A percentile compares a stretch with the other conserved stretches of the same genome.
phyloP scores from a whole-genome alignment of 2,113 vertebrate species.

The Xyrauchen texanus region DNA sequence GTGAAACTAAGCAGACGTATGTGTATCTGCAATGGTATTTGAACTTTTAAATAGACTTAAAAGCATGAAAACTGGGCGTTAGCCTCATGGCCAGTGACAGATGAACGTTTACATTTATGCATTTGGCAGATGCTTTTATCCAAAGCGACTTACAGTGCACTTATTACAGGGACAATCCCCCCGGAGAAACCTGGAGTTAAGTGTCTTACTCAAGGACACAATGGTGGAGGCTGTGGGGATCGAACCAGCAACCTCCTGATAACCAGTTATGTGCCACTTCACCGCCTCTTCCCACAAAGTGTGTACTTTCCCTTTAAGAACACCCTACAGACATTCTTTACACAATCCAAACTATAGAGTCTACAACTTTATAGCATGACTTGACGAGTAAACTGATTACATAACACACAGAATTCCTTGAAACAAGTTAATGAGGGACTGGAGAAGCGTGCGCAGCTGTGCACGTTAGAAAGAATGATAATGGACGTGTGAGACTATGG shows the following conservation, averaged over 20 bases:
- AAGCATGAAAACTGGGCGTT: too few relatives aligned
- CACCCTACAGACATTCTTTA: neutral
- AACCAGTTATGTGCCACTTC: too few relatives aligned
- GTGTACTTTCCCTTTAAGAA: neutral
- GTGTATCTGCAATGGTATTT: neutral
- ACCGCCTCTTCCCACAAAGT: neutral
- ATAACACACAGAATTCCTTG: neutral
- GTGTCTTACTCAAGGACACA: too few relatives aligned
- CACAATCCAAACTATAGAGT: neutral
- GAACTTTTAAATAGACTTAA: too few relatives aligned
- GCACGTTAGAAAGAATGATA: conserved; percentile 70
- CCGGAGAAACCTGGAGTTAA: too few relatives aligned
- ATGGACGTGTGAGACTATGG: conserved; percentile 58
- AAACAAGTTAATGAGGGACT: conserved; percentile 62
- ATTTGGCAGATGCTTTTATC: too few relatives aligned
- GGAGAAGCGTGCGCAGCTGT: conserved; percentile 64
- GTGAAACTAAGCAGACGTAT: neutral
- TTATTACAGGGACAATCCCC: too few relatives aligned
- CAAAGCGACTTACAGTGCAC: too few relatives aligned
- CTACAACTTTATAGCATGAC: neutral
- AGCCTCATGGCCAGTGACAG: neutral
- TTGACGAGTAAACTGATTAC: conserved; percentile 21
- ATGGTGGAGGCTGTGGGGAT: too few relatives aligned
- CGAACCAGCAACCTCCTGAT: too few relatives aligned
- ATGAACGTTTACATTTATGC: too few relatives aligned